Base-by-base conservation (phyloP, 2,888 invertebrate species). In the Reticulitermes lucifugus region DNA sequence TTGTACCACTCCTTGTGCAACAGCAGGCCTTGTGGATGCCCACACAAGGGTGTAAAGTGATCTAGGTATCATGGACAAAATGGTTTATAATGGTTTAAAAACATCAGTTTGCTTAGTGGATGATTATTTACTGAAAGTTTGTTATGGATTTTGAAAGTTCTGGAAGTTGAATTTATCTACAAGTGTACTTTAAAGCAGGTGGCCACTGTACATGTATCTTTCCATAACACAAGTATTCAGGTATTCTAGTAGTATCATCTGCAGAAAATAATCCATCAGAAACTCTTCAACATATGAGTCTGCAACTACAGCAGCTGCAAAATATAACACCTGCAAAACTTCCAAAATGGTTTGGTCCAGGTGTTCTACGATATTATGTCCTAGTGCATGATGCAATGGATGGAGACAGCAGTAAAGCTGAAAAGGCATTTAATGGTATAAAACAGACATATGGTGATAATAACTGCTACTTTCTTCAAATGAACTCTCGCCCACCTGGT, bases 351-450 rank as follows among this genome's bases (percentile, higher is more conserved):
- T 79, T 77, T 59, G 65, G 93, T 87, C 93, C 94, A 55, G 95
- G 96, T 89, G 95, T 97, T 46, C 92, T 98, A 71, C 96, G 97
- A 90, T 97, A 97, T 90, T 98, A 97, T 91, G 95, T 99, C 83
- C 93, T 99, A 81, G 89, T 99, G 84, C 97, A 98, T 91, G 99
- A 98, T 92, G 86, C 87, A 75, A 82, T 86, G 41, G 87, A 87
- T 77, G 86, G 88, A 6, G 88, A 88, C 59, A 80, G 65, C 87
- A 89, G 80, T 88, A 98, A 98, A 90, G 97, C 98, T 84, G 96
- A 96, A 89, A 93, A 95, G 87, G 92, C 95, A 85, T 98, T 96
- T 91, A 96, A 97, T 89, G 94, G 94, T 87, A 93, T 99, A 90
- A 97, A 98, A 91, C 94, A 95, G 83, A 95, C 95, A 22, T 99